Percentiles rank a stretch among this genome's conserved stretches.
These are phyloP conservation scores for Pasiphila rectangulata DNA, from an alignment of 2,888 invertebrate species.

Conservation along the genomic window DNA sequence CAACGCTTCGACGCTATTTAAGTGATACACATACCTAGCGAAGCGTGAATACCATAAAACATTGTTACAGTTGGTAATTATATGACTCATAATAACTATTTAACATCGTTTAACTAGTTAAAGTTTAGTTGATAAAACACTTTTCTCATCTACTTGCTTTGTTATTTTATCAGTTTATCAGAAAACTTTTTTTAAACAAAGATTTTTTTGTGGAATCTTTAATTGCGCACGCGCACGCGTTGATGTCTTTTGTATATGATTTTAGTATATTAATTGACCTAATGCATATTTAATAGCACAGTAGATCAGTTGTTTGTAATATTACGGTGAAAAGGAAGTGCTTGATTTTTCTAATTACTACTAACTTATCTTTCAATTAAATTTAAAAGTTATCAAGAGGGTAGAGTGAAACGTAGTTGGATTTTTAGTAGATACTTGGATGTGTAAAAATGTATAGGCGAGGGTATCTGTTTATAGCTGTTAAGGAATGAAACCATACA, in stretches of 20 bases:
- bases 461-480: conserved; percentile 69
- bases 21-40: conserved; percentile 70
- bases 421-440: too few relatives aligned
- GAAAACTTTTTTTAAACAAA: too few relatives aligned
- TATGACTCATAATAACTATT: conserved; percentile 46
- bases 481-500: conserved; percentile 68
- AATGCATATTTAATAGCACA: background rate
- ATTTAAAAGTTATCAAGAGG: too few relatives aligned
- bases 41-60: conserved; percentile 62
- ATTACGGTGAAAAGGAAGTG: too few relatives aligned
- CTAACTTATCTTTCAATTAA: too few relatives aligned
- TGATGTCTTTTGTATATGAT: conserved; percentile 21
- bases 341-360: too few relatives aligned
- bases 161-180: conserved; percentile 3
- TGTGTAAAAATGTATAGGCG: conserved; percentile 65
- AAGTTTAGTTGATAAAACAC: conserved; percentile 4
- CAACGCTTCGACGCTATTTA: conserved; percentile 67
- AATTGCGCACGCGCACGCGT: conserved; percentile 24
- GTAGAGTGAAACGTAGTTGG: too few relatives aligned
- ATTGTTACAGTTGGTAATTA: conserved; percentile 60
- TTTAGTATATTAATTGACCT: background rate
- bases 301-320: too few relatives aligned
- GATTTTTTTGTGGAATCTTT: conserved; percentile 3
- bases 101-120: conserved; percentile 27
- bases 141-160: background rate